phyloP scores from a whole-genome alignment of 2,888 invertebrate species.

The Xestia c-nigrum region DNA sequence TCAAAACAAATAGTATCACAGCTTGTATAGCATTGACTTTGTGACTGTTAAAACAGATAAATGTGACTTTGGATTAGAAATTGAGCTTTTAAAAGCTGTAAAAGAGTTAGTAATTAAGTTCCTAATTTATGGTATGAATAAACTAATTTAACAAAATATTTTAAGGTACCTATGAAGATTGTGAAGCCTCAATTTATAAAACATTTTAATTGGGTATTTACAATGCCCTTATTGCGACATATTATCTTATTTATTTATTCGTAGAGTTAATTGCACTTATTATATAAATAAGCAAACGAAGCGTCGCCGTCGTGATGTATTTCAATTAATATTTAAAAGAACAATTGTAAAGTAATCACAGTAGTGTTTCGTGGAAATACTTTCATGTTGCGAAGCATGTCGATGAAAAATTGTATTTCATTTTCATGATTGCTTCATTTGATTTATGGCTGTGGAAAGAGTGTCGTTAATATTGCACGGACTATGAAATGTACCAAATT shows the following conservation, averaged over 20 bases:
- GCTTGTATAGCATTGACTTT: constrained; percentile 11
- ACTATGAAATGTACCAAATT: constrained; percentile 64
- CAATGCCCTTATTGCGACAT: background rate
- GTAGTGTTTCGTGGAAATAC: constrained; percentile 23
- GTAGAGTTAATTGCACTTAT: constrained; percentile 11
- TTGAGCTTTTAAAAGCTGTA: background rate
- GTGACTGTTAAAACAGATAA: background rate
- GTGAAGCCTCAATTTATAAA: background rate
- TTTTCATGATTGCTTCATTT: constrained; percentile 67
- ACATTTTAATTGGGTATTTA: constrained; percentile 23
- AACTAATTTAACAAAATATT: background rate
- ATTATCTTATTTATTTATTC: constrained; percentile 21
- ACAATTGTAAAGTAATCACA: constrained; percentile 29
- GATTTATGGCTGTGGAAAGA: constrained; percentile 68
- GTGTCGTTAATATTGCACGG: constrained; percentile 70
- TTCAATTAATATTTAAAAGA: constrained; percentile 30
- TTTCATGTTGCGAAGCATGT: constrained; percentile 33
- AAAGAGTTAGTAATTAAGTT: background rate
- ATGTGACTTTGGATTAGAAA: constrained; percentile 5
- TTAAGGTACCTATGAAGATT: too few species aligned
- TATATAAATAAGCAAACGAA: constrained; percentile 7
- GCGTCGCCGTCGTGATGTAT: background rate
- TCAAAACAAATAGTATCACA: constrained; percentile 3
- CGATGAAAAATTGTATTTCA: constrained; percentile 58
- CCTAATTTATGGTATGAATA: background rate